Base-by-base conservation (phyloP, 2,113 vertebrate genomes). In the Balaeniceps rex region DNA sequence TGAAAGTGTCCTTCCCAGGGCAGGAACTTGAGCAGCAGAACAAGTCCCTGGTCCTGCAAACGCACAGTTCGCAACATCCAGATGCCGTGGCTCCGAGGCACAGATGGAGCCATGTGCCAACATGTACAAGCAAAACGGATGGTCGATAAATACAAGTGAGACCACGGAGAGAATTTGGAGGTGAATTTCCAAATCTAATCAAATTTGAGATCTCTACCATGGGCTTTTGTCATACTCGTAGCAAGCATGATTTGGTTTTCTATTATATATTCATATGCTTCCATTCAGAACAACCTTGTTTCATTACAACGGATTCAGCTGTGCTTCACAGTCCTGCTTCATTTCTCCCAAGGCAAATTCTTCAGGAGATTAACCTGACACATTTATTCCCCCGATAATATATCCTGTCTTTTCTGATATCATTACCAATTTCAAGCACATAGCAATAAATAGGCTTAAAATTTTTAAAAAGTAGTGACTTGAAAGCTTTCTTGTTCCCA, bases 291-390 rank as follows among this genome's bases (percentile, higher is more conserved):
- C 57, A 94, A 96, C 36, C 65, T 83, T 85, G 87, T 82, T 93
- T 87, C 93, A 95, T 94, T 83, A 88, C 61, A 64, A 72, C 0
- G 2, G 80, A 49, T 87, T 96, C 84, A 84, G 77, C 46, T 72
- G 83, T 60, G 78, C 91, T 93, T 89, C 36, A 25, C 89, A 96
- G 87, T 92, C 92, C 91, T 97, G 80, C 91, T 97, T 94, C 87
- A 93, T 97, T 96, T 97, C 90, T 96, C 94, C 75, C 80, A 83
- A 68, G 87, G 91, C 83, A 96, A 97, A 96, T 95, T 97, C 95
- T 98, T 96, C 90, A 91, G 36, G 66, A 97, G 94, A 97, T 98
- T 97, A 97, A 94, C 96, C 91, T 90, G 94, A 97, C 95, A 97
- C 85, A 95, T 96, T 97, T 97, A 97, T 94, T 96, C 96, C 80